Conservation (phyloP, 2,888 invertebrate species). For the Anthrax anthrax region DNA sequence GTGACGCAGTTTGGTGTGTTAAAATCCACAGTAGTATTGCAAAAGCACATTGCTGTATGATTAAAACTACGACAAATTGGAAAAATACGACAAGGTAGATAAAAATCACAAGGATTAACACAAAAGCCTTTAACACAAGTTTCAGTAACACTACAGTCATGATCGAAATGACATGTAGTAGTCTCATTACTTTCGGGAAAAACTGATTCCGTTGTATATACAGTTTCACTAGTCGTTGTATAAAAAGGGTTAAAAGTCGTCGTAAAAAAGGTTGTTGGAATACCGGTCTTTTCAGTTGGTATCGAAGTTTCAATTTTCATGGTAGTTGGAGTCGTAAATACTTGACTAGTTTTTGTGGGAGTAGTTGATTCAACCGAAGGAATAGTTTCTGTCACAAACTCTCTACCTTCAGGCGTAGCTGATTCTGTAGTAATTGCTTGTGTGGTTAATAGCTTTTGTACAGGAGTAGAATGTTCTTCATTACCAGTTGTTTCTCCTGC, state of each 20-base stretch:
- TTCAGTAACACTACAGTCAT: neutral
- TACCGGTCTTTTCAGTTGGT: too few species aligned
- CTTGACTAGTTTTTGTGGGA: too few species aligned
- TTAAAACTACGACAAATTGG: conserved; percentile 37
- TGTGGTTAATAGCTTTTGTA: too few species aligned
- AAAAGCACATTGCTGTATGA: conserved; percentile 43
- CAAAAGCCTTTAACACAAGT: conserved; percentile 23
- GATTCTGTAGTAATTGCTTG: too few species aligned
- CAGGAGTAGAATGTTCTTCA: too few species aligned
- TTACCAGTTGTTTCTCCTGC: neutral
- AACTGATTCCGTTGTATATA: neutral
- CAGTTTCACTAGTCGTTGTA: neutral
- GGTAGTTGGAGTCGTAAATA: too few species aligned
- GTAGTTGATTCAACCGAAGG: too few species aligned
- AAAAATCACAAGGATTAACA: conserved; percentile 38
- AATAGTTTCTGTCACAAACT: too few species aligned
- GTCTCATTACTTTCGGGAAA: neutral
- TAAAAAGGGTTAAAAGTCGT: neutral
- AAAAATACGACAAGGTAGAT: conserved; percentile 33
- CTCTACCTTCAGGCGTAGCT: too few species aligned
- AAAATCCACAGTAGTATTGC: conserved; percentile 35
- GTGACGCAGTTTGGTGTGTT: conserved; percentile 40
- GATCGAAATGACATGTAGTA: neutral
- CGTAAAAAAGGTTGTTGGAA: too few species aligned
- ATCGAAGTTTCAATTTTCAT: too few species aligned